These are phyloP conservation scores for Diadromus collaris DNA, from an alignment of 2,888 invertebrate species.

Conservation along the genomic window DNA sequence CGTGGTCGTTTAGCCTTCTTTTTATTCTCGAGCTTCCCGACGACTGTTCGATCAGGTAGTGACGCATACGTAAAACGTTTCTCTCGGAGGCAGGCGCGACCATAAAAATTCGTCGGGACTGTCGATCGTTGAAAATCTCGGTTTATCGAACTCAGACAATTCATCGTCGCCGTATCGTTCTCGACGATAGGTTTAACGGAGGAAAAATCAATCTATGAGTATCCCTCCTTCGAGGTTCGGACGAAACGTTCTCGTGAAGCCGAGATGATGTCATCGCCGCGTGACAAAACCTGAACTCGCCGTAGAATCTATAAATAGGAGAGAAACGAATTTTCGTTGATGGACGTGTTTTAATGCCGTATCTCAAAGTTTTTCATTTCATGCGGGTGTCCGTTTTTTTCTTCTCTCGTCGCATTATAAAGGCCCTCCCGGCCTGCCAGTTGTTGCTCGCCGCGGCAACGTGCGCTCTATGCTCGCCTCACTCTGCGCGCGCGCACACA, in stretches of 20 bases:
- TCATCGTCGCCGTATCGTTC: neutral
- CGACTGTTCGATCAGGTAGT: slow-evolving; percentile 40
- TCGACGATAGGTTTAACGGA: neutral
- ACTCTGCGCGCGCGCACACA: slow-evolving; percentile 24
- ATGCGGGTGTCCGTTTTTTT: slow-evolving; percentile 30
- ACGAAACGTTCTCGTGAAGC: slow-evolving; percentile 6
- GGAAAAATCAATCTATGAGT: neutral
- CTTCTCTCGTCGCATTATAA: slow-evolving; percentile 17
- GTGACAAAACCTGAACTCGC: slow-evolving; percentile 19
- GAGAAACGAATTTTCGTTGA: slow-evolving; percentile 2
- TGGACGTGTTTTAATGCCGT: slow-evolving; percentile 28
- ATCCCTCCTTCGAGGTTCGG: neutral
- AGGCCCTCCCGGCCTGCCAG: slow-evolving; percentile 48
- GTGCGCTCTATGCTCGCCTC: slow-evolving; percentile 33
- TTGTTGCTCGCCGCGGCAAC: slow-evolving; percentile 1
- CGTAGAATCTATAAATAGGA: slow-evolving; percentile 31
- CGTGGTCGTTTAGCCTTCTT: slow-evolving; percentile 21
- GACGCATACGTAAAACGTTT: slow-evolving; percentile 43
- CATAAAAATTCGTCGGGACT: neutral
- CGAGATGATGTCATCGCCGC: slow-evolving; percentile 33
- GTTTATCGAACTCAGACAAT: neutral
- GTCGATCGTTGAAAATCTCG: neutral
- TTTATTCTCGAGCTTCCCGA: slow-evolving; percentile 8
- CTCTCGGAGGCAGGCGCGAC: neutral
- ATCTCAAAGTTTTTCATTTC: slow-evolving; percentile 9